Base-by-base conservation (phyloP, 2,888 invertebrate species). In the Thysanoteuthis rhombus region DNA sequence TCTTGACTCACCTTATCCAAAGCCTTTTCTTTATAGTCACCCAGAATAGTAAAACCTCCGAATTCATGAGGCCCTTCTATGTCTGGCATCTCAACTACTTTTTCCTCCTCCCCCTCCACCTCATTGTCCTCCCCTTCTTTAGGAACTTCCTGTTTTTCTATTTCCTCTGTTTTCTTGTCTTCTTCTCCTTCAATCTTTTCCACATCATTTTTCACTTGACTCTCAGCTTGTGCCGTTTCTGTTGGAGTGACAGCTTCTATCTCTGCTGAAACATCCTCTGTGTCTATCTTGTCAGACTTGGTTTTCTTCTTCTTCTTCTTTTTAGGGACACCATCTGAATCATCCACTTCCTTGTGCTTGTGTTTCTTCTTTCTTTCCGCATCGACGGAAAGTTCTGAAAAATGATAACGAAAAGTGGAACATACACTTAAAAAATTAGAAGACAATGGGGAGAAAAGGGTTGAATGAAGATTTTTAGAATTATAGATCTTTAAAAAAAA, bases 1-100 rank as follows among this genome's bases (percentile, higher is more conserved):
- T 75, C 22, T 38, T 10, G 39, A 39, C 91, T 93, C 94, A 96
- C 97, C 96, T 96, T 96, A 94, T 96, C 95, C 39, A 95, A 94
- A 93, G 96, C 95, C 93, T 95, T 95, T 96, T 98, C 97, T 94
- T 97, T 98, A 95, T 98, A 98, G 93, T 97, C 97, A 16, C 98
- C 98, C 93, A 98, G 97, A 39, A 98, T 97, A 96, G 98, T 98
- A 96, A 98, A 98, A 40, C 97, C 97, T 95, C 96, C 96, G 91
- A 96, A 94, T 94, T 96, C 96, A 94, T 94, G 94, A 16, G 95
- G 94, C 25, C 94, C 95, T 90, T 95, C 95, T 28, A 93, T 93
- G 6, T 32, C 89, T 36, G 96, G 95, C 94, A 97, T 96, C 94
- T 97, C 97, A 90, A 96, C 96, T 10, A 42, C 8, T 28, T 42